Base-by-base conservation (phyloP, 2,888 invertebrate genomes). In the Icerya purchasi region DNA sequence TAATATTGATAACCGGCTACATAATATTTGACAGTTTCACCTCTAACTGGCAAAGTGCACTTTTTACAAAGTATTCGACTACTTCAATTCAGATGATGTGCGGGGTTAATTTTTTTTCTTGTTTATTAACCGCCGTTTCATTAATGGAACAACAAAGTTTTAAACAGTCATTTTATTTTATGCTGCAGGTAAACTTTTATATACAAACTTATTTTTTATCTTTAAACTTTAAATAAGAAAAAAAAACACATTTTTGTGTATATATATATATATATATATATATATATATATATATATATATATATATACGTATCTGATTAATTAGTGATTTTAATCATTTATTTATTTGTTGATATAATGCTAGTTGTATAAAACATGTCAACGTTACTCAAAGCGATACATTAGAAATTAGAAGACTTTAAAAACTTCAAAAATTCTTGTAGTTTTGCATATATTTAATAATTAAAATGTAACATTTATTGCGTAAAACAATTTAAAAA, bases 11-110 rank as follows among this genome's bases (percentile, higher is more conserved):
- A 65, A 77, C 81, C 63, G 82, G 88, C 66, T 99, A 99, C 75
- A 84, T 98, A 80, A 72, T 81, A 58, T 88, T 93, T 73, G 98
- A 99, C 74, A 89, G 93, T 71, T 99, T 98, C 75, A 99, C 98
- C 18, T 85, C 93, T 62, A 94, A 94, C 72, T 98, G 97, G 96
- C 97, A 98, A 76, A 86, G 86, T 65, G 84, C 83, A 61, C 77
- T 98, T 61, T 96, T 94, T 73, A 75, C 78, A 61, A 77, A 80
- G 59, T 86, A 91, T 72, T 77, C 79, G 64, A 83, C 87, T 77
- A 81, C 82, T 25, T 82, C 86, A 3, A 75, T 88, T 62, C 87
- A 93, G 74, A 92, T 93, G 92, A 92, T 93, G 91, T 88, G 87
- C 69, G 91, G 87, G 14, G 93, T 96, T 18, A 98, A 96, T 75